A percentile compares a stretch with the other conserved stretches of the same genome.
Evolutionary conservation across 2,113 vertebrate species (phyloP).

Genomic region (Notechis scutatus): DNA sequence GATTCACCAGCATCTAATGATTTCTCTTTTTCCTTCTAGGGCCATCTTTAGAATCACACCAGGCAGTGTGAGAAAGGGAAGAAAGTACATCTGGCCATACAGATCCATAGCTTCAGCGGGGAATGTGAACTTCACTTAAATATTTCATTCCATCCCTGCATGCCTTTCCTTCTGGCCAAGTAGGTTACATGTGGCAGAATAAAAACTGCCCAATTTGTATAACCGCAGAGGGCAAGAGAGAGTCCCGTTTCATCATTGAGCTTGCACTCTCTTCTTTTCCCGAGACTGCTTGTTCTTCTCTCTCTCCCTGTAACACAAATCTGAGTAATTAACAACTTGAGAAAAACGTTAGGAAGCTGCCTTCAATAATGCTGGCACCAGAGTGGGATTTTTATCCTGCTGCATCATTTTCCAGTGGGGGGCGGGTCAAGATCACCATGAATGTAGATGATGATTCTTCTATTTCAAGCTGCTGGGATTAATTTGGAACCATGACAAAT

Average conservation of each 20-base stretch:
- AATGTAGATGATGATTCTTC: constrained; percentile 31
- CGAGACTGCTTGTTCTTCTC: not conserved
- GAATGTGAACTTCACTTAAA: not conserved
- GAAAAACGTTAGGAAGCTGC: constrained; percentile 58
- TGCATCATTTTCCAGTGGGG: constrained; percentile 43
- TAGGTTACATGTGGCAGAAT: not conserved
- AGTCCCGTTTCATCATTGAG: not conserved
- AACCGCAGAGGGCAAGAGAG: not conserved
- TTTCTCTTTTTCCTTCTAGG: not conserved
- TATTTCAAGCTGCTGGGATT: constrained; percentile 57
- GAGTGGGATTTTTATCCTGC: constrained; percentile 39
- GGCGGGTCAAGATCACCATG: constrained; percentile 22
- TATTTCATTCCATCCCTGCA: not conserved
- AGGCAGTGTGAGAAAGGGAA: not conserved
- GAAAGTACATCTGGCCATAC: not conserved
- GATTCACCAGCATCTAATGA: not conserved
- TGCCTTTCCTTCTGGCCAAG: not conserved
- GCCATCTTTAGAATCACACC: not conserved
- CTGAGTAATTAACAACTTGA: constrained; percentile 38
- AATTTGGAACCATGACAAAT: constrained; percentile 40
- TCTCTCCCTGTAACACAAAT: constrained; percentile 25
- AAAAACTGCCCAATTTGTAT: not conserved
- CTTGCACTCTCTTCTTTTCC: not conserved
- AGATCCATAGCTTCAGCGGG: not conserved
- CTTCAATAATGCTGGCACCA: constrained; percentile 52